These are phyloP conservation scores for Polymixis lichenea DNA, from an alignment of 2,888 invertebrate species.

Conservation along the genomic window DNA sequence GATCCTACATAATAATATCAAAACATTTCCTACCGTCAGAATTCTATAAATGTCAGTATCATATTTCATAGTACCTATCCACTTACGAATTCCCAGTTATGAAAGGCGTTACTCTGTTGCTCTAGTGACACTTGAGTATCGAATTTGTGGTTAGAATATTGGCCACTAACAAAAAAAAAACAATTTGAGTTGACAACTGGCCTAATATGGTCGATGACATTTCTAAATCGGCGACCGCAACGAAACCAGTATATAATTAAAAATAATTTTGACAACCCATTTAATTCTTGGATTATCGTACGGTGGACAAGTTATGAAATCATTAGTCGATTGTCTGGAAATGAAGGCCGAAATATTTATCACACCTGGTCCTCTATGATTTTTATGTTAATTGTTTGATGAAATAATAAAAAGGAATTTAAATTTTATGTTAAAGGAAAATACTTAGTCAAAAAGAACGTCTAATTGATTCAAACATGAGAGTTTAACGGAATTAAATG, in stretches of 20 bases:
- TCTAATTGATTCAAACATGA: not conserved
- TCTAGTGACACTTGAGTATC: constrained; percentile 75
- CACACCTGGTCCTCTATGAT: not conserved
- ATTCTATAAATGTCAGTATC: constrained; percentile 61
- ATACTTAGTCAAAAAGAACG: not conserved
- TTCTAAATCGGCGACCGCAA: constrained; percentile 69
- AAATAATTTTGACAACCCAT: constrained; percentile 66
- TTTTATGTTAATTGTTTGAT: not conserved
- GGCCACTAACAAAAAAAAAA: constrained; percentile 63
- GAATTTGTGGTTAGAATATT: constrained; percentile 76
- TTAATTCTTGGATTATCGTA: constrained; percentile 56
- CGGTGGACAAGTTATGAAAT: constrained; percentile 40
- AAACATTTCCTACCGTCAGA: constrained; percentile 36
- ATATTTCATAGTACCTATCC: constrained; percentile 62
- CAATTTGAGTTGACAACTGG: constrained; percentile 62
- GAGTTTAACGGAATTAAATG: not conserved
- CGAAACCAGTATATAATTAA: constrained; percentile 72
- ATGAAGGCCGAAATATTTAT: not conserved
- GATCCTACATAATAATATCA: constrained; percentile 5
- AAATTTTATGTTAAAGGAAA: not conserved
- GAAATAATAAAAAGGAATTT: not conserved
- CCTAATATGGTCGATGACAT: constrained; percentile 70
- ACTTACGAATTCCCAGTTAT: constrained; percentile 63
- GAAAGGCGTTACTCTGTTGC: constrained; percentile 67
- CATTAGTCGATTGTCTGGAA: not conserved